Base-by-base conservation (phyloP, 1,140 invertebrate species). In the Drosophila novamexicana region DNA sequence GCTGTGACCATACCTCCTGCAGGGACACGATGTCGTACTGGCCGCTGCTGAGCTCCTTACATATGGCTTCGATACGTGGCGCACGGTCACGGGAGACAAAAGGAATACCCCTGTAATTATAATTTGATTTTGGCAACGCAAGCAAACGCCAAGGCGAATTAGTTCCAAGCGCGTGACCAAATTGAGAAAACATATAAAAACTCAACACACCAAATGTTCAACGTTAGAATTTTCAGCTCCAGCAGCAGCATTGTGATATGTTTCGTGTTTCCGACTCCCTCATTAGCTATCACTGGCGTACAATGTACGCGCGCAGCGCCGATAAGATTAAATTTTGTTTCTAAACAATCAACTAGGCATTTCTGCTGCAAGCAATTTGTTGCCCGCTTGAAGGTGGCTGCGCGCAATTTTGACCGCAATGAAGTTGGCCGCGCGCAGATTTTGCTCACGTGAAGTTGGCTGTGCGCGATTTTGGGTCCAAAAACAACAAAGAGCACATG, bases 11-110 rank as follows among this genome's bases (percentile, higher is more conserved):
- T 12, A 99, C 95, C 94, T 99, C 98, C 94, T 99, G 97, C 10
- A 99, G 93, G 65, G 97, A 97, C 1, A 98, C 96, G 81, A 99
- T 94, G 93, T 98, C 97, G 93, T 97, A 97, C 16, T 94, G 92
- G 53, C 95, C 95, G 18, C 92, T 93, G 9, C 93, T 90, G 49
- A 99, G 92, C 80, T 95, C 95, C 52, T 96, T 94, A 37, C 95
- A 96, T 73, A 99, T 97, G 8, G 97, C 97, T 78, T 94, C 89
- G 68, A 99, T 96, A 86, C 98, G 94, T 70, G 94, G 93, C 57
- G 93, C 93, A 52, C 96, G 94, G 88, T 98, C 94, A 92, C 96
- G 96, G 3, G 97, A 96, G 75, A 97, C 93, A 69, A 95, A 94
- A 71, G 96, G 95, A 77, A 98, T 96, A 6, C 97, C 97, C 97